Evolutionary conservation across 30 jellyfish, hydroid and myxozoan species (phyloP), one percentile per base, ranked within the genome.

Genomic region (Turritopsis rubra): DNA sequence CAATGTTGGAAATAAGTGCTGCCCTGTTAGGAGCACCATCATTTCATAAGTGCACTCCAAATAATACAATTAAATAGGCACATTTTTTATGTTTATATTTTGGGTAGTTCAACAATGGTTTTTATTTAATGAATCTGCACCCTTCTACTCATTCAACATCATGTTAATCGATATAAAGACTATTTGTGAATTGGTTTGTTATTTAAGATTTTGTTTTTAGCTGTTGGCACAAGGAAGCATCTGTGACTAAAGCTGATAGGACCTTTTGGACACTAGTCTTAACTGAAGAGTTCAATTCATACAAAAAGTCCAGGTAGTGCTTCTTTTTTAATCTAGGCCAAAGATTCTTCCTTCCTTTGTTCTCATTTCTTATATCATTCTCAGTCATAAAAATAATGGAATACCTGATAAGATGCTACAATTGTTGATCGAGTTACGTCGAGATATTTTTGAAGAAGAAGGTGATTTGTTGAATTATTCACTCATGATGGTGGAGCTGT

Each of bases 381-480:
- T 41, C 60, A 41, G 60, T 13, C 60, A 3, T 41, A 5, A 41
- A 13, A 41, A 41, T 3, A n/a, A n/a, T n/a, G 13, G 60, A 41
- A 41, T 41, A 41, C 60, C 60, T 3, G 60, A 41, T 41, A 5
- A 13, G 60, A 41, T 77, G 71, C 27, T 77, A 30, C 22, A 29
- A 77, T 26, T 24, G 20, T 54, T 80, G 3, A 26, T 80, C 20
- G 65, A 80, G 5, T 29, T 53, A 21, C 87, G 65, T 29, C 22
- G 28, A 24, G 26, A 21, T 22, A 8, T 30, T 21, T 65, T 22
- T 65, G 87, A 80, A 80, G 79, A 80, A 26, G 65, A 30, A 23
- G 87, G 87, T 54, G 87, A 80, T 26, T 16, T 80, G 78, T 65
- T 80, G 87, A 65, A 80, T 23, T 80, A 80, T 80, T 80, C 87